These are phyloP conservation scores for Hippasteria phrygiana DNA, from an alignment of 53 echinoderm and acorn worm species.

Conservation along the genomic window DNA sequence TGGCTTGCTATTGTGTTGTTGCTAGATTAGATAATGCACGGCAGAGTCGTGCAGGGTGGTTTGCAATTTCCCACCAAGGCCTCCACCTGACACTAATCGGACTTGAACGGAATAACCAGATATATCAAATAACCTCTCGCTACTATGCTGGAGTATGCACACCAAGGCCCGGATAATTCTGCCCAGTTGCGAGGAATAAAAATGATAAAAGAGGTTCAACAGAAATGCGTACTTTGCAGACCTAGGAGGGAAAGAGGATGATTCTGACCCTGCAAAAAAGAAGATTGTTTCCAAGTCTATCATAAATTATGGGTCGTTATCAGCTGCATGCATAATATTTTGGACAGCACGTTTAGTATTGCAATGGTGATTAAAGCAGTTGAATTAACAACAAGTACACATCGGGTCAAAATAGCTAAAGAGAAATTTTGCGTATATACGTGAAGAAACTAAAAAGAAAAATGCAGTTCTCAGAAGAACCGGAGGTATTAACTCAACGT, in stretches of 20 bases:
- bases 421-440: too few species aligned
- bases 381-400: not conserved
- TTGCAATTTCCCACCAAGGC: slow-evolving; percentile 21
- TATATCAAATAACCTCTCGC: not conserved
- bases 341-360: not conserved
- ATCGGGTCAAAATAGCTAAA: not conserved
- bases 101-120: slow-evolving; percentile 4
- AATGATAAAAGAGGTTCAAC: not conserved
- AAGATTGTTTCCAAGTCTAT: not conserved
- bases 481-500: too few species aligned
- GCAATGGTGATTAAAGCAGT: not conserved
- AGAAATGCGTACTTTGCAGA: too few species aligned
- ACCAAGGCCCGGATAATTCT: not conserved
- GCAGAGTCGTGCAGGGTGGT: not conserved
- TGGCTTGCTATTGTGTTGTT: not conserved
- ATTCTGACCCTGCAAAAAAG: too few species aligned
- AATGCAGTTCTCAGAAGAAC: too few species aligned
- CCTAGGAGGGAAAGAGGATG: too few species aligned
- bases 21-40: slow-evolving; percentile 9
- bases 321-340: not conserved
- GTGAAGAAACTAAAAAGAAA: too few species aligned
- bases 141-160: not conserved
- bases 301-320: not conserved
- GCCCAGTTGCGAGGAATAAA: not conserved
- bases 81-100: slow-evolving; percentile 19